Conservation (phyloP, 2,888 invertebrate species). For the Drosophila eohydei region DNA sequence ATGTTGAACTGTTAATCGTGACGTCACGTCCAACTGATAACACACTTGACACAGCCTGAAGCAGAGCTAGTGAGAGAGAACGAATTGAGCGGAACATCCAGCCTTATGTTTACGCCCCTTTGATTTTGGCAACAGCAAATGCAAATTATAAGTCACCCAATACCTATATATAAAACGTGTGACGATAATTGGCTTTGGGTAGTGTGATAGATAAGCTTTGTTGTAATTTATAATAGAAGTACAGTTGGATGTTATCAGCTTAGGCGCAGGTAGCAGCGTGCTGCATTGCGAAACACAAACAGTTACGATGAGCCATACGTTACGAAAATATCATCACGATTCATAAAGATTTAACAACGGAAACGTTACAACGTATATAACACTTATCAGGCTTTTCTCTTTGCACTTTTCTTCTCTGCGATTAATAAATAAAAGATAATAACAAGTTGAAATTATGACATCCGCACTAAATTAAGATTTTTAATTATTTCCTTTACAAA, state of each 20-base stretch:
- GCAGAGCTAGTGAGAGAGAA: conserved; percentile 6
- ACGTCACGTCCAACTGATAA: conserved; percentile 61
- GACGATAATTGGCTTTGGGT: conserved; percentile 19
- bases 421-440: conserved; percentile 3
- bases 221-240: conserved; percentile 13
- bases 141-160: conserved; percentile 18
- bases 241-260: conserved; percentile 34
- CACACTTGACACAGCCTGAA: conserved; percentile 15
- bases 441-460: background rate
- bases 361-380: conserved; percentile 4
- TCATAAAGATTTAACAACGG: background rate
- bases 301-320: conserved; percentile 20
- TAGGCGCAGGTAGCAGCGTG: conserved; percentile 1
- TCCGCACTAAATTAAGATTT: background rate
- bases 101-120: conserved; percentile 41
- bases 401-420: background rate
- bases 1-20: conserved; percentile 64
- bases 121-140: conserved; percentile 17
- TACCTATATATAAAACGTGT: conserved; percentile 38
- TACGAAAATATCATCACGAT: conserved; percentile 18
- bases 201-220: conserved; percentile 7
- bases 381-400: background rate
- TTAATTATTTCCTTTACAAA: background rate
- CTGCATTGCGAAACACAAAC: conserved; percentile 33
- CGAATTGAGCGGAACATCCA: conserved; percentile 28